Base-by-base conservation (phyloP, 2,797 vertebrate species). In the Rhinella marina region DNA sequence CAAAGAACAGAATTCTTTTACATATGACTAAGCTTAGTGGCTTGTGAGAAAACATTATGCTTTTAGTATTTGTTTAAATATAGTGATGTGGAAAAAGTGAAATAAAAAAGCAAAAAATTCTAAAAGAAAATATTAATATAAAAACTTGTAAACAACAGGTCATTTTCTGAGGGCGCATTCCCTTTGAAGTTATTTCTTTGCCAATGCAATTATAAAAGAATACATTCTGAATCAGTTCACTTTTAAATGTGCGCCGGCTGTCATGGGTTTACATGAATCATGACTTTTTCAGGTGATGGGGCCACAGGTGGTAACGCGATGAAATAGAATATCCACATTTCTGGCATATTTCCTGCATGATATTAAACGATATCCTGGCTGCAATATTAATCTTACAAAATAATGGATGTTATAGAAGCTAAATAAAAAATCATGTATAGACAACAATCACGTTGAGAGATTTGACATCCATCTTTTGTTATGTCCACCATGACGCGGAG, bases 311-410 rank as follows among this genome's bases (percentile, higher is more conserved):
- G 12, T 13, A 25, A 76, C 12, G 21, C 4, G 73, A 77, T 77
- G 73, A 77, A 52, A 77, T 13, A 25, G 73, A 77, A 77, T 52
- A 77, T 54, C 13, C 73, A 54, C 48, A 25, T 75, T 75, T 48
- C 21, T 77, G 48, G 73, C 50, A 77, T 52, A 54, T 54, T 50
- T 73, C 32, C 32, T 73, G 70, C 29, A 41, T 73, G 11, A 8
- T 50, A 77, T 77, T 77, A 54, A 25, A 25, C 6, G 5, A 11
- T 54, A 25, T 48, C 73, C 73, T 54, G 54, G 23, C 54, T 77
- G 13, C 12, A 52, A 77, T 54, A 54, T 77, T 54, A 77, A 54
- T 77, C 23, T 25, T 54, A 52, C 48, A 77, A 52, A 77, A 54
- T 54, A 52, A 77, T 23, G 70, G 32, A 21, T 73, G 70, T 19